phyloP scores from a whole-genome alignment of 2,797 vertebrate genomes.

The Fistularia tabacaria region DNA sequence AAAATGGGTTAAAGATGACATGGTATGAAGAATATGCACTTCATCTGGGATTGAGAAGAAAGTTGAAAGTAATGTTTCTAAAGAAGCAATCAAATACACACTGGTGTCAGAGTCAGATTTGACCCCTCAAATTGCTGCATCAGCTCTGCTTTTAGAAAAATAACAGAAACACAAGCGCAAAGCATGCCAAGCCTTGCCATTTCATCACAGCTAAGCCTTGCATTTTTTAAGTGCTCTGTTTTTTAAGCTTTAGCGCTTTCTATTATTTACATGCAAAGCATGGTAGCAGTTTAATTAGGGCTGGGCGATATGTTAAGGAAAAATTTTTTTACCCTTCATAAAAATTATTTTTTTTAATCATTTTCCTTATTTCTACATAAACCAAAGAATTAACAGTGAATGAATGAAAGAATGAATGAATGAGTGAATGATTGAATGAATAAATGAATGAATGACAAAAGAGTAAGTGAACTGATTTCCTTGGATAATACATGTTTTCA shows the following conservation, averaged over 20 bases:
- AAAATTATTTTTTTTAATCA: neutral
- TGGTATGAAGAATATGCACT: conserved; percentile 30
- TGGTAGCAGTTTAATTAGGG: conserved; percentile 44
- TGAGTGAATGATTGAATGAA: neutral
- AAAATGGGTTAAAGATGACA: conserved; percentile 26
- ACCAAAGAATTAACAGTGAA: neutral
- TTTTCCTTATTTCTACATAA: neutral
- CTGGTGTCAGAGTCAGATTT: conserved; percentile 11
- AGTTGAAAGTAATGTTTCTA: conserved; percentile 12
- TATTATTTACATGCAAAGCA: conserved; percentile 83
- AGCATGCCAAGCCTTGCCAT: conserved; percentile 46
- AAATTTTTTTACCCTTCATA: neutral
- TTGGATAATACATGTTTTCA: too few relatives aligned
- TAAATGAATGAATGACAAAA: too few relatives aligned
- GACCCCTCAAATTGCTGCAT: conserved; percentile 32
- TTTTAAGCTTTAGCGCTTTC: conserved; percentile 55
- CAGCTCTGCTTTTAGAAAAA: conserved; percentile 31
- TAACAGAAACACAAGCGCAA: conserved; percentile 39
- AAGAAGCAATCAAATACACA: conserved; percentile 15
- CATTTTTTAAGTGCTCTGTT: conserved; percentile 72
- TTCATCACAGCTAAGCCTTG: conserved; percentile 45
- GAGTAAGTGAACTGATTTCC: too few relatives aligned
- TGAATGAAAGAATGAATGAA: neutral
- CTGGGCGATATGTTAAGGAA: neutral
- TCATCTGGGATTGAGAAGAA: conserved; percentile 19